A percentile compares a stretch with the other conserved stretches of the same genome.
Conservation (phyloP, 2,797 vertebrate genomes). For the Spondyliosoma cantharus region DNA sequence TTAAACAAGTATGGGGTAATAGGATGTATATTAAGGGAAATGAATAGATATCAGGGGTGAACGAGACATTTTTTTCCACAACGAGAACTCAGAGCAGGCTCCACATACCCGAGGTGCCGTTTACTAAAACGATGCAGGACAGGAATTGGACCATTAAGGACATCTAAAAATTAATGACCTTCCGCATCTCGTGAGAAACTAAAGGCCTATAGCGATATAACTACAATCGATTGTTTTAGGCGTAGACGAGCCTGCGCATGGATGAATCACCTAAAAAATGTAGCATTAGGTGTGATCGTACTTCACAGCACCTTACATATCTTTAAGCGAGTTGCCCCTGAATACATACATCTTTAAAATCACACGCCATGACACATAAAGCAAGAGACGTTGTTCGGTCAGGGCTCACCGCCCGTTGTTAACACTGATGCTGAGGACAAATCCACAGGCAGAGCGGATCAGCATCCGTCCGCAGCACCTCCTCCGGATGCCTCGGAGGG, state of each 20-base stretch:
- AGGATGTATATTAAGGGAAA: slow-evolving; percentile 17
- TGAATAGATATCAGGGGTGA: slow-evolving; percentile 8
- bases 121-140: slow-evolving; percentile 40
- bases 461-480: slow-evolving; percentile 63
- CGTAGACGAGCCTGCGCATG: slow-evolving; percentile 61
- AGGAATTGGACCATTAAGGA: slow-evolving; percentile 26
- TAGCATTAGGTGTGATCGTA: slow-evolving; percentile 30
- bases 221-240: slow-evolving; percentile 58
- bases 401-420: slow-evolving; percentile 54
- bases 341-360: not conserved
- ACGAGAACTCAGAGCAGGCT: slow-evolving; percentile 7
- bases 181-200: slow-evolving; percentile 34
- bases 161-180: slow-evolving; percentile 52
- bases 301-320: not conserved
- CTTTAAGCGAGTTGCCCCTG: not conserved
- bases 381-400: not conserved
- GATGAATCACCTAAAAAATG: slow-evolving; percentile 57
- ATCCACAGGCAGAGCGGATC: slow-evolving; percentile 52
- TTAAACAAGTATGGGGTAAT: not conserved
- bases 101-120: slow-evolving; percentile 19
- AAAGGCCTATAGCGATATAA: slow-evolving; percentile 53
- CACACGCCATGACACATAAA: not conserved
- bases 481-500: slow-evolving; percentile 32
- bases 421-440: slow-evolving; percentile 57
- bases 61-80: slow-evolving; percentile 22